Evolutionary conservation across 1,140 invertebrate species (phyloP).

Genomic region (Pachyrhynchus sulphureomaculatus): DNA sequence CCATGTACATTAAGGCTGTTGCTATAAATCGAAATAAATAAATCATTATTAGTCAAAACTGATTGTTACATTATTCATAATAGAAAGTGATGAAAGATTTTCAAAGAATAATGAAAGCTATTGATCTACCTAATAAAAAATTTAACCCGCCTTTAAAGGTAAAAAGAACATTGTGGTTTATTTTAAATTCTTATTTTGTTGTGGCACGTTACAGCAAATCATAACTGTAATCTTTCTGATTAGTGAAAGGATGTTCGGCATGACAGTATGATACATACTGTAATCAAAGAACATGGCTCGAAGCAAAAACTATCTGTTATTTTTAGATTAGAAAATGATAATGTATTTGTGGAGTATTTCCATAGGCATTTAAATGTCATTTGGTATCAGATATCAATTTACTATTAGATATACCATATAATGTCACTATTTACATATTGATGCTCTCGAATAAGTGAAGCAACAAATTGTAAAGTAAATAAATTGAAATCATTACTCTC

Average conservation of each 20-base stretch:
- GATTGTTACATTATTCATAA: slow-evolving; percentile 11
- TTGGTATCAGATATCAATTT: slow-evolving; percentile 12
- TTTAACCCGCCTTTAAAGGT: background rate
- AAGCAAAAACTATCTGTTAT: slow-evolving; percentile 9
- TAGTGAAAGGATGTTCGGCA: slow-evolving; percentile 16
- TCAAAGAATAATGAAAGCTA: background rate
- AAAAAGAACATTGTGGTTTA: slow-evolving; percentile 4
- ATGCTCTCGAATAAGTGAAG: no score
- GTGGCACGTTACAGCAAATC: background rate
- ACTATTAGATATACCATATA: background rate
- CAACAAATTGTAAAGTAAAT: no score
- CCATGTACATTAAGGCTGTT: no score
- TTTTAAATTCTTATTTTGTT: background rate
- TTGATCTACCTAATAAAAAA: slow-evolving; percentile 9
- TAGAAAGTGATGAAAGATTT: slow-evolving; percentile 16
- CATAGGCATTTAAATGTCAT: slow-evolving; percentile 15
- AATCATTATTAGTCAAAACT: background rate
- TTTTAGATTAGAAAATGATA: slow-evolving; percentile 13
- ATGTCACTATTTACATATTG: no score
- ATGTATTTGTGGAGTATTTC: slow-evolving; percentile 1
- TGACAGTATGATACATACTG: slow-evolving; percentile 14
- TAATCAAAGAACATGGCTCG: slow-evolving; percentile 13
- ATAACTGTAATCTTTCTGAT: slow-evolving; percentile 20
- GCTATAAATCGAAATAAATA: background rate
- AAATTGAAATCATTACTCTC: no score